phyloP scores from a whole-genome alignment of 2,113 vertebrate species.

The Motacilla tschutschensis region DNA sequence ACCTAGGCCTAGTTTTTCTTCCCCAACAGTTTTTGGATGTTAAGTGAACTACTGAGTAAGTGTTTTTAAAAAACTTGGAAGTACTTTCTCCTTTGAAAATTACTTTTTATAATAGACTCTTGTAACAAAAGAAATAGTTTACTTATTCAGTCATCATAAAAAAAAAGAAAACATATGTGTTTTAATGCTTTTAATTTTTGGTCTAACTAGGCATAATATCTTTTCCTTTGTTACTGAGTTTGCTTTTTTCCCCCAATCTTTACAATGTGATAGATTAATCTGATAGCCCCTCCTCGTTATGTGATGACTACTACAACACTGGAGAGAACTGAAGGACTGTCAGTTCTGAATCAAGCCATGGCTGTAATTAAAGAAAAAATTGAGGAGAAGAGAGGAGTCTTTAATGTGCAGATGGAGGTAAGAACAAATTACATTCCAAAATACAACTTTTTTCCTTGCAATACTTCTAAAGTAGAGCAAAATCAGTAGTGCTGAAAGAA shows the following conservation, averaged over 20 bases:
- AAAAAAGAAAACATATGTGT: neutral
- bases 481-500: neutral
- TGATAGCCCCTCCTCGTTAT: conserved; percentile 96
- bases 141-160: neutral
- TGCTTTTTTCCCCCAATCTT: neutral
- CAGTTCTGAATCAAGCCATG: conserved; percentile 97
- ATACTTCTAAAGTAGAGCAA: neutral
- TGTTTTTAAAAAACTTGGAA: neutral
- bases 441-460: neutral
- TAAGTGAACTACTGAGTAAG: neutral
- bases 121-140: neutral
- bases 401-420: conserved; percentile 98
- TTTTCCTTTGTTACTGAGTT: neutral
- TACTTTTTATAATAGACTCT: neutral
- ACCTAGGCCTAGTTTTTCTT: neutral
- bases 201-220: neutral
- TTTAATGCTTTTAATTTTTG: neutral
- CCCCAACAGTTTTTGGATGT: neutral
- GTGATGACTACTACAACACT: conserved; percentile 98
- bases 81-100: neutral
- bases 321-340: conserved; percentile 95
- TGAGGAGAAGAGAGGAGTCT: conserved; percentile 96
- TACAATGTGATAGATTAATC: conserved; percentile 84
- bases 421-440: conserved; percentile 8
- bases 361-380: conserved; percentile 97